Percentiles rank a stretch among this genome's conserved stretches.
These are phyloP conservation scores for Agapostemon virescens DNA, from an alignment of 2,888 invertebrate genomes.

Conservation along the genomic window DNA sequence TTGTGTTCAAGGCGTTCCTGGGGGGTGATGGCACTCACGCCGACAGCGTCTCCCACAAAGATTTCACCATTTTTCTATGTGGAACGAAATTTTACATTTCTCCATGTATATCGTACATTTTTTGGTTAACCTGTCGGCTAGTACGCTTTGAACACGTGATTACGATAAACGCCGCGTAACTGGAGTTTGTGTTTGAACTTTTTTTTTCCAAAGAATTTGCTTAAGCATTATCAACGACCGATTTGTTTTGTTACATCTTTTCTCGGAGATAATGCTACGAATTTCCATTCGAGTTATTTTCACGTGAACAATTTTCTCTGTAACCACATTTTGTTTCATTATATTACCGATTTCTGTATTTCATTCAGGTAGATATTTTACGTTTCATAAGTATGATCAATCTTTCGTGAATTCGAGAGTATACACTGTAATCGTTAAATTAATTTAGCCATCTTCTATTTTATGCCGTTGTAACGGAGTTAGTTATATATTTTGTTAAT, in stretches of 20 bases:
- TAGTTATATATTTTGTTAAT: slow-evolving; percentile 50
- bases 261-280: slow-evolving; percentile 52
- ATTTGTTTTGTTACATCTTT: slow-evolving; percentile 70
- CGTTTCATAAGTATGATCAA: slow-evolving; percentile 18
- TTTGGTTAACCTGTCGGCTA: slow-evolving; percentile 72
- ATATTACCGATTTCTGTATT: slow-evolving; percentile 39
- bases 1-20: slow-evolving; percentile 75
- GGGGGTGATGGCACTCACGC: slow-evolving; percentile 77
- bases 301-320: not conserved
- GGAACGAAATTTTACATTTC: slow-evolving; percentile 55
- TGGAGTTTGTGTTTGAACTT: slow-evolving; percentile 55
- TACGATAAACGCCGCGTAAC: slow-evolving; percentile 68
- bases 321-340: slow-evolving; percentile 39
- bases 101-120: slow-evolving; percentile 53
- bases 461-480: slow-evolving; percentile 63
- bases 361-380: slow-evolving; percentile 28
- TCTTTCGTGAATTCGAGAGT: slow-evolving; percentile 35
- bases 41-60: slow-evolving; percentile 75
- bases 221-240: slow-evolving; percentile 56
- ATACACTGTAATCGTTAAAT: slow-evolving; percentile 67
- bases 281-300: slow-evolving; percentile 53
- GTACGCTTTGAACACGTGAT: slow-evolving; percentile 73
- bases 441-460: slow-evolving; percentile 76
- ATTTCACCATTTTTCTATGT: slow-evolving; percentile 69
- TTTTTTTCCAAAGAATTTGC: slow-evolving; percentile 51